Evolutionary conservation across 2,888 invertebrate genomes (phyloP), one percentile per base, ranked within the genome.

Genomic region (Troides helena): DNA sequence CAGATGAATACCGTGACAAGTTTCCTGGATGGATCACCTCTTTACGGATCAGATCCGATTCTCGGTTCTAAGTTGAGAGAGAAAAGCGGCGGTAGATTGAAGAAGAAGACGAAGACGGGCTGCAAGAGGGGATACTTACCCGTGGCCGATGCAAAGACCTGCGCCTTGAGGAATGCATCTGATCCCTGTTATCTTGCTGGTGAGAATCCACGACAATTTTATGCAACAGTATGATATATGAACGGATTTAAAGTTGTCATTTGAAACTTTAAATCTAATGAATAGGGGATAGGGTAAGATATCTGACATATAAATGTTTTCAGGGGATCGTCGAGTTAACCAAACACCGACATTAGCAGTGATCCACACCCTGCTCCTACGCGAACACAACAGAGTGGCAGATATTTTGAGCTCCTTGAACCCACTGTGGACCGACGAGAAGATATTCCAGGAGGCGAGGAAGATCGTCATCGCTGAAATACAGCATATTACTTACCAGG

Each of bases 1-100:
- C 83, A 96, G 95, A 94, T 96, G 94, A 96, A 96, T 81, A 94
- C 95, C 77, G 94, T 95, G 1, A 95, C 94, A 14, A 92, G 93
- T 74, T 94, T 85, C 76, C 74, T 94, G 4, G 94, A 94, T 72
- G 93, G 91, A 0, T 94, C 94, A 0, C 80, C 85, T 1, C 81
- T 94, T 62, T 94, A 94, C 76, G 93, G 94, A 0, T 85, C 88
- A 0, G 88, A 92, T n/a, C 79, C 86, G 56, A 83, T 81, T 21
- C 62, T 85, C 6, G 86, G 90, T 0, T 78, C 80, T 1, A 85
- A 86, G 53, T 80, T 94, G 1, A 85, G 94, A 14, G 83, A 83
- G 57, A 87, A 85, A 72, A 77, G 74, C 21, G 90, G 91, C 0
- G 94, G 94, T 0, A 84, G 84, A 63, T 79, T 94, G 53, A 85